Percentiles rank a stretch among this genome's conserved stretches.
Evolutionary conservation across 2,888 invertebrate genomes (phyloP).

Genomic region (Anthoptus insignis): DNA sequence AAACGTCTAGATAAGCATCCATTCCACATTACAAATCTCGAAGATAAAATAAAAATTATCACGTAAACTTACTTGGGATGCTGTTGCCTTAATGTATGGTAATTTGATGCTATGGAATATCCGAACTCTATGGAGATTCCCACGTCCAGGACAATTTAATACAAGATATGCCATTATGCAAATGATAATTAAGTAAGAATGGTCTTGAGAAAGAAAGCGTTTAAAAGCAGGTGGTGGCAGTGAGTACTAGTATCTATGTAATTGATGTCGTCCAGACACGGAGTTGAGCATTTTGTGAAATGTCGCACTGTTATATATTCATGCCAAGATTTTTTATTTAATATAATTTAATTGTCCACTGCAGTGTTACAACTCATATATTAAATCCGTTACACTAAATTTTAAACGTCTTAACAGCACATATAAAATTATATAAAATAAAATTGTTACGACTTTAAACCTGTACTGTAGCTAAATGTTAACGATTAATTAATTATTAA

Average conservation of each 20-base stretch:
- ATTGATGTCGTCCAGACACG: neutral
- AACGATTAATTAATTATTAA: no score
- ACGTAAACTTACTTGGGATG: constrained; percentile 35
- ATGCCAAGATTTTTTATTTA: no score
- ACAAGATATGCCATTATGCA: constrained; percentile 60
- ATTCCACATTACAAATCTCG: constrained; percentile 38
- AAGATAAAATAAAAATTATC: constrained; percentile 53
- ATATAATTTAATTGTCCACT: no score
- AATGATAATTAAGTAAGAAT: constrained; percentile 63
- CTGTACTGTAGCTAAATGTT: no score
- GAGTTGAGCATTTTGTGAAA: neutral
- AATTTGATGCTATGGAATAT: constrained; percentile 52
- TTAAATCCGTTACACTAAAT: no score
- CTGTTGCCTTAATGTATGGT: constrained; percentile 59
- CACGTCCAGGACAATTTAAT: constrained; percentile 49
- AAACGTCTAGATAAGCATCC: constrained; percentile 29
- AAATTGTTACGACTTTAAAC: no score
- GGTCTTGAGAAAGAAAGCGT: constrained; percentile 50
- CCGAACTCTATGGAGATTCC: constrained; percentile 46
- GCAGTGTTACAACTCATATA: no score
- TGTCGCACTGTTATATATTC: no score
- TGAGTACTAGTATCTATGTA: constrained; percentile 25
- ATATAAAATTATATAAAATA: no score
- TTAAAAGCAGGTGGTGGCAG: constrained; percentile 42
- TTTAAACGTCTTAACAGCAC: no score